phyloP scores from a whole-genome alignment of 2,113 vertebrate species.

The Callopanchax toddi region DNA sequence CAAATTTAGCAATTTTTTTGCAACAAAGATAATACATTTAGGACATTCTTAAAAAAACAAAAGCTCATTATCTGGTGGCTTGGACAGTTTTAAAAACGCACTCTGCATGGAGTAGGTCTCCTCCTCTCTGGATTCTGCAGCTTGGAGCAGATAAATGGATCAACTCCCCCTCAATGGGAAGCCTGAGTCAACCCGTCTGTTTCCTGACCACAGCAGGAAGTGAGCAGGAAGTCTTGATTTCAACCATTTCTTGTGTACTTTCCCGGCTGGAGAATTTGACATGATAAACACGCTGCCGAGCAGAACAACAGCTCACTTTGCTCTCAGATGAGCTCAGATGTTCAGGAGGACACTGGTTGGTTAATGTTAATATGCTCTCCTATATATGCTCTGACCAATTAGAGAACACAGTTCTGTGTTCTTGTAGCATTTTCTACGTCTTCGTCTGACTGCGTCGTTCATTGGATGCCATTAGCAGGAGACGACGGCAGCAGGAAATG shows the following conservation, averaged over 20 bases:
- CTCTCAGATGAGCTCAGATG: no score
- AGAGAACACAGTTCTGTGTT: no score
- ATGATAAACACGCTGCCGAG: conserved; percentile 28
- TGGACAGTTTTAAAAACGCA: background rate
- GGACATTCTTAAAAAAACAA: no score
- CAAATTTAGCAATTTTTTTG: background rate
- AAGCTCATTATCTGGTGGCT: no score
- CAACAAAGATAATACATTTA: background rate
- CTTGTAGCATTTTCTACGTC: no score
- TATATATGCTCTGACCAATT: background rate
- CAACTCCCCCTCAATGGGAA: conserved; percentile 84
- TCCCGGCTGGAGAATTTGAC: conserved; percentile 60
- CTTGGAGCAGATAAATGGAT: conserved; percentile 38
- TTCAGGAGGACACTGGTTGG: no score
- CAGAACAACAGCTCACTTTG: conserved; percentile 10
- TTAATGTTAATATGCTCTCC: no score
- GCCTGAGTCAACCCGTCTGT: conserved; percentile 84
- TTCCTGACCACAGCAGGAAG: conserved; percentile 87
- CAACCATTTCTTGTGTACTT: conserved; percentile 85
- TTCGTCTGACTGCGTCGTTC: no score
- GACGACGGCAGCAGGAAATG: conserved; percentile 1
- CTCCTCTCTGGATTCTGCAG: background rate
- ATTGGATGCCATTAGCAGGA: background rate
- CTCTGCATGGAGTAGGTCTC: background rate
- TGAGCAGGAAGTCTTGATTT: conserved; percentile 89